Evolutionary conservation across 1,140 invertebrate genomes (phyloP).

Genomic region (Drosophila micromelanica): DNA sequence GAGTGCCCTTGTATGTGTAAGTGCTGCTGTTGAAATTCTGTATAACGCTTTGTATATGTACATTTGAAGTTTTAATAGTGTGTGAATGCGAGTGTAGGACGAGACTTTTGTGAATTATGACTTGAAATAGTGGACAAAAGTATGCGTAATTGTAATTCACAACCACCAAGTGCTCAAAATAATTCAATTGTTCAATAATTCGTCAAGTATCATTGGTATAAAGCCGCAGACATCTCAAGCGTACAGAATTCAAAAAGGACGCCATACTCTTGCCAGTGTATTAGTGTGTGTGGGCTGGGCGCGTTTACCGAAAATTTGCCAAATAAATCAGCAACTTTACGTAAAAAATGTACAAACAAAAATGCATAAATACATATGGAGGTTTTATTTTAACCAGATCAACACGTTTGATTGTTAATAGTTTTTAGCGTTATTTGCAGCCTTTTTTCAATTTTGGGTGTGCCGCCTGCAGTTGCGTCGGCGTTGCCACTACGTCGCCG

Average conservation of each 20-base stretch:
- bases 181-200: constrained; percentile 19
- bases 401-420: constrained; percentile 2
- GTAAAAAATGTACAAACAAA: neutral
- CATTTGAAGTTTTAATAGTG: constrained; percentile 35
- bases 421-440: constrained; percentile 32
- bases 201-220: constrained; percentile 16
- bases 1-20: constrained; percentile 60
- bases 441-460: constrained; percentile 76
- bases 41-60: constrained; percentile 74
- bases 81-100: constrained; percentile 52
- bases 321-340: constrained; percentile 11
- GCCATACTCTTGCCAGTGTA: constrained; percentile 54
- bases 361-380: neutral
- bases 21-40: constrained; percentile 76
- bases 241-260: constrained; percentile 65
- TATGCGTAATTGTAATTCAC: constrained; percentile 8
- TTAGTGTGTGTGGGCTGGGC: constrained; percentile 38
- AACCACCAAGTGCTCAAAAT: constrained; percentile 6
- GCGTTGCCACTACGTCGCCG: constrained; percentile 74
- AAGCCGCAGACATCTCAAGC: constrained; percentile 49
- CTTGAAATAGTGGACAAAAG: constrained; percentile 27
- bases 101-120: constrained; percentile 46
- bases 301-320: constrained; percentile 24
- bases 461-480: constrained; percentile 75
- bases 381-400: constrained; percentile 11